A percentile compares a stretch with the other conserved stretches of the same genome.
These are phyloP conservation scores for Acanthurus lineatus DNA, from an alignment of 2,797 vertebrate species.

Conservation along the genomic window DNA sequence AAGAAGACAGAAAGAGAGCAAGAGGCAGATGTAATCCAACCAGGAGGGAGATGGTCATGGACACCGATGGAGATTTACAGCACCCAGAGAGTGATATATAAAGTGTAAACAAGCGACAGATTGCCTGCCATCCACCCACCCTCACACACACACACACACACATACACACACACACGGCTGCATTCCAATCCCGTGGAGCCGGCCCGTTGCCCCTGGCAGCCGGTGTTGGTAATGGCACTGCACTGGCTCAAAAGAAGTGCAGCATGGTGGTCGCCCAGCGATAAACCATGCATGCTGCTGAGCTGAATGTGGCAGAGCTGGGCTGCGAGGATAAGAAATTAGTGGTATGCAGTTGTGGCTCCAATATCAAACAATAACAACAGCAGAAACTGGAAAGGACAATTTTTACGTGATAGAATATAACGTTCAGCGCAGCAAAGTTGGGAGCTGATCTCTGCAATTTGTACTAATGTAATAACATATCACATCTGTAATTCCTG, in stretches of 20 bases:
- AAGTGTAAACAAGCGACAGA: slow-evolving; percentile 82
- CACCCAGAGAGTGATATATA: slow-evolving; percentile 72
- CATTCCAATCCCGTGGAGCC: slow-evolving; percentile 68
- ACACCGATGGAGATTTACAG: slow-evolving; percentile 72
- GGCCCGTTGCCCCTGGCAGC: slow-evolving; percentile 76
- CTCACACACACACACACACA: too few relatives aligned
- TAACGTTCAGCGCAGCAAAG: not conserved
- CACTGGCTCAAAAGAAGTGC: slow-evolving; percentile 53
- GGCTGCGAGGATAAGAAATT: slow-evolving; percentile 28
- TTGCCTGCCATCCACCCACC: slow-evolving; percentile 68
- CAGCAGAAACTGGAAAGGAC: slow-evolving; percentile 3
- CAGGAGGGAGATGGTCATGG: slow-evolving; percentile 57
- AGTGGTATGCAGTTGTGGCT: slow-evolving; percentile 25
- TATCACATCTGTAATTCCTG: not conserved
- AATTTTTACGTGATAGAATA: slow-evolving; percentile 11
- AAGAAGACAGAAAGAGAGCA: slow-evolving; percentile 14
- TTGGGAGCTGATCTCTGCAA: not conserved
- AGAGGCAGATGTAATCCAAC: slow-evolving; percentile 64
- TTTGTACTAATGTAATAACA: not conserved
- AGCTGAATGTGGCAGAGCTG: slow-evolving; percentile 37
- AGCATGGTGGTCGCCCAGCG: slow-evolving; percentile 45
- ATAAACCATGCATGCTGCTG: slow-evolving; percentile 39
- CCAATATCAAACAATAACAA: slow-evolving; percentile 20
- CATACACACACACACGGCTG: slow-evolving; percentile 28
- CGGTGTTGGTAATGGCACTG: slow-evolving; percentile 58